Evolutionary conservation across 2,888 invertebrate species (phyloP).

Genomic region (Bugula neritina): DNA sequence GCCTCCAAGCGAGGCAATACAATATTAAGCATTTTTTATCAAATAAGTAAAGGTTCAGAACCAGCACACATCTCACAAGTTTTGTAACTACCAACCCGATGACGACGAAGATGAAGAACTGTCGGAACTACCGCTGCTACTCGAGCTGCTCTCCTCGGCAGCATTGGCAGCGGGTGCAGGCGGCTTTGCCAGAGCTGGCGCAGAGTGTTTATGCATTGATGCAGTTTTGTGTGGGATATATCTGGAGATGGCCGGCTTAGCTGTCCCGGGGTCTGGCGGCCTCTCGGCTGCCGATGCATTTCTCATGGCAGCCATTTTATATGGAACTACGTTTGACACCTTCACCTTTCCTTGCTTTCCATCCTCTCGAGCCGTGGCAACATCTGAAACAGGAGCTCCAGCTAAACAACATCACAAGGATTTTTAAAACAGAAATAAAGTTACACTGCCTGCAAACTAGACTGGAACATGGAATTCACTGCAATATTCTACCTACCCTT

Average conservation of each 20-base stretch:
- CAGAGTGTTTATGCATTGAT: neutral
- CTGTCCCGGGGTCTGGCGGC: neutral
- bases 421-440: neutral
- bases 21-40: no score
- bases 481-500: neutral
- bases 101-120: conserved; percentile 21
- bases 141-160: conserved; percentile 22
- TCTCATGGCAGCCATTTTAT: conserved; percentile 19
- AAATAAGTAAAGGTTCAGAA: no score
- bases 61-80: no score
- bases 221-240: conserved; percentile 3
- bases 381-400: neutral
- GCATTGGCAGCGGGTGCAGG: neutral
- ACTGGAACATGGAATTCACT: neutral
- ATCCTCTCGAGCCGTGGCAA: neutral
- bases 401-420: no score
- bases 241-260: conserved; percentile 1
- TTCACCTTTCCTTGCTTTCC: neutral
- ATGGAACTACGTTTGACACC: conserved; percentile 13
- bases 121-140: conserved; percentile 24
- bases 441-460: neutral
- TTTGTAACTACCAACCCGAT: no score
- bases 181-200: neutral
- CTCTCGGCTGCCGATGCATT: neutral
- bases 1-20: no score